Evolutionary conservation across 2,797 vertebrate genomes (phyloP).

Genomic region (Helarctos malayanus): DNA sequence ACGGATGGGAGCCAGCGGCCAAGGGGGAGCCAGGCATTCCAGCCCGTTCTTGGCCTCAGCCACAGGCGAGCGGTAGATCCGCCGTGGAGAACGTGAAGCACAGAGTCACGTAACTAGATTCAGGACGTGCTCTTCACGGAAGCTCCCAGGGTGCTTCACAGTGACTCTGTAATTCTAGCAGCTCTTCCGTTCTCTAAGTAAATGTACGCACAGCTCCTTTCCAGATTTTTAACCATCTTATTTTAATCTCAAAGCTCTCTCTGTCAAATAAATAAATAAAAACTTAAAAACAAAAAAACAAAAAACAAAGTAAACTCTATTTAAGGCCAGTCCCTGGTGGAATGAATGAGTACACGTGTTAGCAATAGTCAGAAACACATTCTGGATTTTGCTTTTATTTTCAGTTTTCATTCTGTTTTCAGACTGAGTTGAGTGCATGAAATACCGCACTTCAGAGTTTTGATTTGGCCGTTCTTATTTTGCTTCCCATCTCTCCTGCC

Average conservation of each 20-base stretch:
- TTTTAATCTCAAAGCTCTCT: neutral
- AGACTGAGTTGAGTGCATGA: neutral
- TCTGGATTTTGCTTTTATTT: neutral
- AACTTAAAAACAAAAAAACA: too few species aligned
- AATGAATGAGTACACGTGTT: fast-evolving
- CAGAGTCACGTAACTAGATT: fast-evolving
- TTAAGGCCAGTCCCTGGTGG: neutral
- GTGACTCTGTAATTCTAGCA: fast-evolving
- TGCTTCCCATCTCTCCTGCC: neutral
- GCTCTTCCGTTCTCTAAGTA: neutral
- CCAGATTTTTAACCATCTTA: neutral
- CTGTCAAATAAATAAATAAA: too few species aligned
- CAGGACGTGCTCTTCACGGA: fast-evolving
- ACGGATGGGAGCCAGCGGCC: neutral
- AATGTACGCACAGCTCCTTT: fast-evolving
- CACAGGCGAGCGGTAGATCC: fast-evolving
- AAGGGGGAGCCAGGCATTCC: neutral
- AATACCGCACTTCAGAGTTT: fast-evolving
- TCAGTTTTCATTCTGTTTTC: neutral
- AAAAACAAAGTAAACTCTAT: fast-evolving
- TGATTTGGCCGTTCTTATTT: neutral
- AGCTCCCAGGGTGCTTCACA: fast-evolving
- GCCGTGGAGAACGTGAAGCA: fast-evolving
- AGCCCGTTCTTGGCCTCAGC: neutral
- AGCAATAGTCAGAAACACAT: too few species aligned